These are phyloP conservation scores for Tribolium madens DNA, from an alignment of 1,140 invertebrate species.

Conservation along the genomic window DNA sequence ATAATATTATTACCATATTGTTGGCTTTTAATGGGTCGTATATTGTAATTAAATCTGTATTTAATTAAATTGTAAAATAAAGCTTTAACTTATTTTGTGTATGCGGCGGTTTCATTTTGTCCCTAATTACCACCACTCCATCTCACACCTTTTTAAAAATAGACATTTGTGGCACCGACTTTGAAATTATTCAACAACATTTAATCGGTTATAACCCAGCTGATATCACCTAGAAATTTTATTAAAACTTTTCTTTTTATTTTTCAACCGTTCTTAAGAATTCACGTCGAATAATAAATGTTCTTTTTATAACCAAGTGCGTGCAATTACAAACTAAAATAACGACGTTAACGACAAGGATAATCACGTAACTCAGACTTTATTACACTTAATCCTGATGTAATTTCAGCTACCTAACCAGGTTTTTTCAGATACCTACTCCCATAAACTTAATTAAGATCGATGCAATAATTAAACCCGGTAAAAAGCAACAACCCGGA, in stretches of 20 bases:
- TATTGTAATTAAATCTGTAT: constrained; percentile 61
- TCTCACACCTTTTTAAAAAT: constrained; percentile 3
- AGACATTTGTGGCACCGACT: background rate
- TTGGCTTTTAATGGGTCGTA: constrained; percentile 64
- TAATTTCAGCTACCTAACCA: background rate
- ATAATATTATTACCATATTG: constrained; percentile 54
- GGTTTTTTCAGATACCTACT: background rate
- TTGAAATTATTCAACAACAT: background rate
- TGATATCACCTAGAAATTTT: background rate
- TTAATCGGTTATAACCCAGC: background rate
- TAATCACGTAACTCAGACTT: constrained; percentile 2
- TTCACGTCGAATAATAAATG: constrained; percentile 1
- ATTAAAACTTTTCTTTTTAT: background rate
- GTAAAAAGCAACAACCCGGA: background rate
- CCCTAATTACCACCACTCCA: constrained; percentile 21
- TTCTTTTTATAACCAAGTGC: constrained; percentile 15
- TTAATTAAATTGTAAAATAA: constrained; percentile 64
- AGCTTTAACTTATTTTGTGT: constrained; percentile 67
- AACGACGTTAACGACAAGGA: background rate
- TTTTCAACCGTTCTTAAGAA: background rate
- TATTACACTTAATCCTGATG: constrained; percentile 12
- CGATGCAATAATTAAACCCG: background rate
- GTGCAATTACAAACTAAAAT: constrained; percentile 15
- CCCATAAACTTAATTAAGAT: background rate
- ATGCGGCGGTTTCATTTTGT: constrained; percentile 45